Evolutionary conservation across 2,113 vertebrate genomes (phyloP).

Genomic region (Paracanthobrama guichenoti): DNA sequence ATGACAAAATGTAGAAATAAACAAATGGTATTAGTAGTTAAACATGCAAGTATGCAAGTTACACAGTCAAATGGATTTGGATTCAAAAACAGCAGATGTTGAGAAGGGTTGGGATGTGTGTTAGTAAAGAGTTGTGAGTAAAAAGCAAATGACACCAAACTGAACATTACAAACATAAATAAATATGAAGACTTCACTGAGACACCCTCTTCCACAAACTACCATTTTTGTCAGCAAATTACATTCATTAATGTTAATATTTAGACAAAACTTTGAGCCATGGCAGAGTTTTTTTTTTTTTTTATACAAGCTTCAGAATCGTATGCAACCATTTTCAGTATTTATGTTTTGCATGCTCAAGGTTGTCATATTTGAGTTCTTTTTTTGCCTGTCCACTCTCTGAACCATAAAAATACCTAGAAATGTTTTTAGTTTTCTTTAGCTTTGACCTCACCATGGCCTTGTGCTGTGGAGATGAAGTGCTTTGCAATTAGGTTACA

Average conservation of each 20-base stretch:
- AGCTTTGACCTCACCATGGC: not conserved
- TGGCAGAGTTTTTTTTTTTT: not conserved
- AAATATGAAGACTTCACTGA: not conserved
- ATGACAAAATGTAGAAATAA: conserved; percentile 24
- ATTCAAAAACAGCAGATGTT: conserved; percentile 51
- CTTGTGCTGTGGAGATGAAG: not conserved
- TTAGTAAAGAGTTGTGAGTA: conserved; percentile 3
- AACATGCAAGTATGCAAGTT: conserved; percentile 67
- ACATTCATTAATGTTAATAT: not conserved
- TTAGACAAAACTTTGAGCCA: not conserved
- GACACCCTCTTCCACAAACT: conserved; percentile 21
- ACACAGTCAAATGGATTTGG: conserved; percentile 55
- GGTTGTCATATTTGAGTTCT: not conserved
- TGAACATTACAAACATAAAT: conserved; percentile 13
- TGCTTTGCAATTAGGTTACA: not conserved
- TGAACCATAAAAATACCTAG: not conserved
- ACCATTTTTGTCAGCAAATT: not conserved
- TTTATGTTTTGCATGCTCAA: not conserved
- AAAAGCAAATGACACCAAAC: conserved; percentile 1
- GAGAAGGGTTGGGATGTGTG: conserved; percentile 49
- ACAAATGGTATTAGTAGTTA: conserved; percentile 58
- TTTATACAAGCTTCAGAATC: not conserved
- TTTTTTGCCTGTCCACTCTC: not conserved
- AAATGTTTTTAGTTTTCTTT: not conserved
- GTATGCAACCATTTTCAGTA: not conserved